Percentiles rank a stretch among this genome's conserved stretches.
Evolutionary conservation across 2,888 invertebrate genomes (phyloP).

Genomic region (Eustalomyia histrio): DNA sequence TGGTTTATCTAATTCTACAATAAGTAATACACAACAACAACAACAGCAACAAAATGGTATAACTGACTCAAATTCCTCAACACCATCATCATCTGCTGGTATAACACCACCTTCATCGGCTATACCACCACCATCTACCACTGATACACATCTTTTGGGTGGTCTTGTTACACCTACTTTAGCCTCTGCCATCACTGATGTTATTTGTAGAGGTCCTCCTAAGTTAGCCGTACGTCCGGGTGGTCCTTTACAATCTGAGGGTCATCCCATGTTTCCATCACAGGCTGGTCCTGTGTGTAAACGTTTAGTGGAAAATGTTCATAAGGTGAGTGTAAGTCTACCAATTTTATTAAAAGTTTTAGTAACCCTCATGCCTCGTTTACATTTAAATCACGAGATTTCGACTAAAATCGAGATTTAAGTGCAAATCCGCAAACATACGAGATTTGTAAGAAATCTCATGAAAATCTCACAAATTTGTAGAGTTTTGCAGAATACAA

Average conservation of each 20-base stretch:
- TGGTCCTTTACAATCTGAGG: constrained; percentile 79
- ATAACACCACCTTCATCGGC: neutral
- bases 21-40: neutral
- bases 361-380: no score
- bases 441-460: no score
- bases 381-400: no score
- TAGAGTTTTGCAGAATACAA: no score
- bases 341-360: neutral
- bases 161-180: constrained; percentile 74
- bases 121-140: constrained; percentile 58
- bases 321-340: constrained; percentile 80
- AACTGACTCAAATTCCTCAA: constrained; percentile 22
- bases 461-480: no score
- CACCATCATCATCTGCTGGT: neutral
- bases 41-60: constrained; percentile 32
- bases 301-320: constrained; percentile 82
- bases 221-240: constrained; percentile 80
- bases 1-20: constrained; percentile 67
- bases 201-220: constrained; percentile 77
- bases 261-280: constrained; percentile 80
- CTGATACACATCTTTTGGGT: constrained; percentile 78
- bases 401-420: no score
- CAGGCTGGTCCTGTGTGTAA: constrained; percentile 82
- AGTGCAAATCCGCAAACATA: no score
- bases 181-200: constrained; percentile 75